Evolutionary conservation across 1,140 invertebrate genomes (phyloP), one percentile per base, ranked within the genome.

Genomic region (Anoplophora glabripennis): DNA sequence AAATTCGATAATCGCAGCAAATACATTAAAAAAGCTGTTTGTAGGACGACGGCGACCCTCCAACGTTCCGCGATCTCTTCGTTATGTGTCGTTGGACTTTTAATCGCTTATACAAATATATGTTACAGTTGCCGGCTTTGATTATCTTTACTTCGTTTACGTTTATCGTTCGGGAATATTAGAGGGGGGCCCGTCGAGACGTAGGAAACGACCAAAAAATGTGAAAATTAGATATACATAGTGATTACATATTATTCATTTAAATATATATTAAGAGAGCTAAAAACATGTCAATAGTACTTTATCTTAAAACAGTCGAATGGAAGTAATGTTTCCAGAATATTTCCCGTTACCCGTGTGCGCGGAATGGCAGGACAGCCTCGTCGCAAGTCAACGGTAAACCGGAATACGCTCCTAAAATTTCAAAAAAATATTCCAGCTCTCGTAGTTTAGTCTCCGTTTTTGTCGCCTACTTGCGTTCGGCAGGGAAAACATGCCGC

Each of bases 1-100:
- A 68, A 69, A 69, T 69, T 69, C 67, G 67, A 69, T 67, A 65
- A 63, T 64, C 45, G 45, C 57, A 66, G 59, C 60, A 61, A 66
- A 62, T 59, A 68, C 64, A 64, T 65, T 65, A 55, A 65, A 64
- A 67, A 67, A 42, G 21, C 40, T 15, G n/a, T n/a, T n/a, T n/a
- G 21, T 28, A 28, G 5, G 2, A 2, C 5, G 21, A 28, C 21
- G 21, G 21, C 21, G 21, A 5, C 21, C 21, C 21, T 28, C 21
- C 21, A 28, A 28, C 15, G 9, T 17, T 54, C 37, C 36, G 12
- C 35, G 33, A 59, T 45, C 40, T 55, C 46, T 60, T 60, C 61
- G 41, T 44, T 51, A 55, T 17, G 37, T 44, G 40, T 63, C 46
- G 54, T 57, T 49, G 35, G 17, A 53, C 7, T 35, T 44, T 51